A percentile compares a stretch with the other conserved stretches of the same genome.
phyloP scores from a whole-genome alignment of 2,113 vertebrate species.

The Dolichallabes microphthalmus region DNA sequence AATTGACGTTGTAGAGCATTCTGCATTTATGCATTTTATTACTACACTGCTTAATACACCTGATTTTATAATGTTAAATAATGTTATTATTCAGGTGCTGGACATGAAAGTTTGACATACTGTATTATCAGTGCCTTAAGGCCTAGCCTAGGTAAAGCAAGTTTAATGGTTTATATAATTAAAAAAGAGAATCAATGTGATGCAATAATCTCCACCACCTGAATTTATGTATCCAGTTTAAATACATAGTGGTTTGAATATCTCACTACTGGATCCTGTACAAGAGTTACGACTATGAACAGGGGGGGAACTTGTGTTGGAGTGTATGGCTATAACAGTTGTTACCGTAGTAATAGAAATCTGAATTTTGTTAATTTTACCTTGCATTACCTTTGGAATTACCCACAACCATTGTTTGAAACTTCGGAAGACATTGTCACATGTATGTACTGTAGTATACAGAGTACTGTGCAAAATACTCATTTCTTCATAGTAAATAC shows the following conservation, averaged over 20 bases:
- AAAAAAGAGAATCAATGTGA: neutral
- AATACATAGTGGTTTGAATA: neutral
- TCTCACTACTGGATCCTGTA: neutral
- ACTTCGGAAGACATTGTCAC: neutral
- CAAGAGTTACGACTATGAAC: neutral
- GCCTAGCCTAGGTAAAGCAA: neutral
- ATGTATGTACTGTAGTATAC: neutral
- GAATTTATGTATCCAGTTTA: neutral
- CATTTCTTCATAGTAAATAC: no score
- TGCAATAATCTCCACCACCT: neutral
- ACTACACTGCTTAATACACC: neutral
- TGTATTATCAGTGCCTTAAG: neutral
- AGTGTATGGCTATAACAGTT: neutral
- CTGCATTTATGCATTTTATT: neutral
- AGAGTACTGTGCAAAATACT: neutral
- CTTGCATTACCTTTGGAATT: no score
- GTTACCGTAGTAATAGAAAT: neutral
- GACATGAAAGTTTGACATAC: neutral
- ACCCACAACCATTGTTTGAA: neutral
- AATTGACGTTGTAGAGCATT: neutral
- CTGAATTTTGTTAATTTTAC: no score
- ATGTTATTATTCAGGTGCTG: neutral
- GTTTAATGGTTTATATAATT: neutral
- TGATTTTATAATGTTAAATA: neutral
- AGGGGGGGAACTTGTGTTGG: no score